phyloP scores from a whole-genome alignment of 2,888 invertebrate genomes.

The Lingula anatina region DNA sequence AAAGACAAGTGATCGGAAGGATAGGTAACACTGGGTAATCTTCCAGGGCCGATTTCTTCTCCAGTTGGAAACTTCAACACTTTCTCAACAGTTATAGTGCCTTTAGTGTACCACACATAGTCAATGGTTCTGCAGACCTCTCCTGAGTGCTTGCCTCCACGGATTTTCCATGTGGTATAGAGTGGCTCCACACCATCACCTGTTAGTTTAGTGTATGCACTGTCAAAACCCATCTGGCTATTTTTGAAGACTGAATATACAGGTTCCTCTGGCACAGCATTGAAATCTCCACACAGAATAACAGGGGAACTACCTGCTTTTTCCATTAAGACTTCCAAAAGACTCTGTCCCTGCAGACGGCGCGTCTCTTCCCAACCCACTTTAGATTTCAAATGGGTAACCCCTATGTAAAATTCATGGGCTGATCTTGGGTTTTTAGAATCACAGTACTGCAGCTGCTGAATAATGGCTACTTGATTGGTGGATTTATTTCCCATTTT shows the following conservation, averaged over 20 bases:
- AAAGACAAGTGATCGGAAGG: slow-evolving; percentile 75
- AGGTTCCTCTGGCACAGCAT: slow-evolving; percentile 69
- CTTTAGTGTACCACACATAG: slow-evolving; percentile 55
- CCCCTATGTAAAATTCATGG: slow-evolving; percentile 58
- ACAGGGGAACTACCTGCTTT: slow-evolving; percentile 53
- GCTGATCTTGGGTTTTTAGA: slow-evolving; percentile 52
- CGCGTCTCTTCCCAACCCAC: slow-evolving; percentile 54
- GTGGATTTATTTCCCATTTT: slow-evolving; percentile 13
- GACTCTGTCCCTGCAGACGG: slow-evolving; percentile 26
- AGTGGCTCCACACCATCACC: slow-evolving; percentile 60
- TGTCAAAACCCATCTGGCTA: slow-evolving; percentile 28
- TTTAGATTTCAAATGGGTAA: slow-evolving; percentile 71
- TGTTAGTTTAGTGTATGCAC: slow-evolving; percentile 42
- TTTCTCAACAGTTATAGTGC: slow-evolving; percentile 58
- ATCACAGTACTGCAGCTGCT: slow-evolving; percentile 52
- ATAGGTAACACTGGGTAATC: slow-evolving; percentile 66
- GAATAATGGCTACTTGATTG: slow-evolving; percentile 60
- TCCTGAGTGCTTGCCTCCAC: slow-evolving; percentile 58
- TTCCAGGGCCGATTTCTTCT: slow-evolving; percentile 63
- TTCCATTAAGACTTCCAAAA: slow-evolving; percentile 22
- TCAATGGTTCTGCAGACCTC: slow-evolving; percentile 72
- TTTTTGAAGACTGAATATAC: slow-evolving; percentile 61
- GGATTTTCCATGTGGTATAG: slow-evolving; percentile 72
- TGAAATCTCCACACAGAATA: slow-evolving; percentile 70
- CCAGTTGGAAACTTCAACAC: slow-evolving; percentile 62